phyloP scores from a whole-genome alignment of 1,140 invertebrate genomes.

The Temnothorax longispinosus region DNA sequence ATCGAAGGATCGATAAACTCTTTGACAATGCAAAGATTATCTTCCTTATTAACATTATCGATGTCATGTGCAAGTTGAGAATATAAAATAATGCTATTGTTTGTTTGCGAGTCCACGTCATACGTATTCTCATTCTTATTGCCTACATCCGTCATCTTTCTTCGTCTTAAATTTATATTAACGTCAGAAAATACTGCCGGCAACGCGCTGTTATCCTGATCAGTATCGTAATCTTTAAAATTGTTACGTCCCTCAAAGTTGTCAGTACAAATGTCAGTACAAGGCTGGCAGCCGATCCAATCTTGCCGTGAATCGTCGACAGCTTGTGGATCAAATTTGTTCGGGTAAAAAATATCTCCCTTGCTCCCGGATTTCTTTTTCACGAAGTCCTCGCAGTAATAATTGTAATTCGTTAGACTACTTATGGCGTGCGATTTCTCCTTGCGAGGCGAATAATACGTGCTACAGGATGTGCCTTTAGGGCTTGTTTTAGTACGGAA shows the following conservation, averaged over 20 bases:
- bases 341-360: slow-evolving; percentile 23
- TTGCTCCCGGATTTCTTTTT: slow-evolving; percentile 41
- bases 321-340: slow-evolving; percentile 16
- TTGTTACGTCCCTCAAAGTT: neutral
- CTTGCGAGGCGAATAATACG: neutral
- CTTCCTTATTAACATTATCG: slow-evolving; percentile 7
- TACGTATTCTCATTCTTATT: slow-evolving; percentile 1
- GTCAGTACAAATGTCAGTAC: neutral
- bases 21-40: neutral
- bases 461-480: neutral
- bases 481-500: slow-evolving; percentile 13
- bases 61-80: neutral
- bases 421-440: neutral
- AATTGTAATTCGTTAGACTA: slow-evolving; percentile 56
- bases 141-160: neutral
- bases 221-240: slow-evolving; percentile 32
- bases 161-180: slow-evolving; percentile 43
- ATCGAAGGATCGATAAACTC: neutral
- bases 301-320: neutral
- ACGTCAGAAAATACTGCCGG: neutral
- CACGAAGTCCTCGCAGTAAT: slow-evolving; percentile 38
- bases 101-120: neutral
- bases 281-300: neutral
- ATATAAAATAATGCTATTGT: neutral
- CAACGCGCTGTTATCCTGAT: neutral